These are phyloP conservation scores for Hapalemur alaotrensis DNA, from an alignment of 2,797 vertebrate species.

Conservation along the genomic window DNA sequence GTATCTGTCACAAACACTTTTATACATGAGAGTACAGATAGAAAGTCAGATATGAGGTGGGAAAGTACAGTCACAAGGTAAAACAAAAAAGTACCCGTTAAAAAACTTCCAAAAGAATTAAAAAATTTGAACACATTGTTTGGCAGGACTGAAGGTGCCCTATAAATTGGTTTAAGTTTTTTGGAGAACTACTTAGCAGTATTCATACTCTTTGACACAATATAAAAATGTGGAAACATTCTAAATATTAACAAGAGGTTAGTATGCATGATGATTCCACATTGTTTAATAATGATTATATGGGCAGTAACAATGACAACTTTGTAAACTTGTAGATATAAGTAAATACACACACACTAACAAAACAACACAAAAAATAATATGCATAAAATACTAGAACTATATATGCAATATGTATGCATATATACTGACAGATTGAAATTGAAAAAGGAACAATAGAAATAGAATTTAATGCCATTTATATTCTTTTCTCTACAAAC, in stretches of 20 bases:
- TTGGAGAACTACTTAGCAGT: background rate
- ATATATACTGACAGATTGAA: background rate
- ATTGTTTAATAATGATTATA: background rate
- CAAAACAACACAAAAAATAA: background rate
- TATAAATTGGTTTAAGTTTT: background rate
- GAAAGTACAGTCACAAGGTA: background rate
- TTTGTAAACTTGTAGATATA: background rate
- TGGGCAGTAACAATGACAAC: background rate
- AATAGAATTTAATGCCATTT: background rate
- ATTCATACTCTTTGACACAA: background rate
- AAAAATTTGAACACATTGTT: conserved; percentile 11
- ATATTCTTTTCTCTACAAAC: background rate
- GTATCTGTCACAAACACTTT: background rate
- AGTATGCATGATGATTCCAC: background rate
- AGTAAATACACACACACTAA: background rate
- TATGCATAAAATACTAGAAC: background rate
- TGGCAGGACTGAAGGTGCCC: background rate
- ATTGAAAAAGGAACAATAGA: background rate
- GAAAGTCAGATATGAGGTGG: background rate
- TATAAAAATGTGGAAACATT: background rate
- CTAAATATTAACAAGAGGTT: background rate
- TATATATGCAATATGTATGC: background rate
- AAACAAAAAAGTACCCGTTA: background rate
- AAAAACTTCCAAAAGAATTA: background rate
- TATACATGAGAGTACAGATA: background rate